These are phyloP conservation scores for Bhutanitis thaidina DNA, from an alignment of 2,888 invertebrate species.

Conservation along the genomic window DNA sequence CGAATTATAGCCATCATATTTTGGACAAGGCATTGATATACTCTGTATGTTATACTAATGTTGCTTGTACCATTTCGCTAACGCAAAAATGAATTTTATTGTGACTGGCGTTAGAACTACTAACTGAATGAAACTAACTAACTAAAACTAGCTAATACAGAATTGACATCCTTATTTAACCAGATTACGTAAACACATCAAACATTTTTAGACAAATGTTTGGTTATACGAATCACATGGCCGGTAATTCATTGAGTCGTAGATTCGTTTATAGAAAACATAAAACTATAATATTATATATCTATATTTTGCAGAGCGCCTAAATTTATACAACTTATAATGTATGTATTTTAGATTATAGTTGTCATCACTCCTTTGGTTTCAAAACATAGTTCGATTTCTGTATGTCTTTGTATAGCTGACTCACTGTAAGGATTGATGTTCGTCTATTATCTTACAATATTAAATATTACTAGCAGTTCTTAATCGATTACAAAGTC, in stretches of 20 bases:
- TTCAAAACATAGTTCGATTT: neutral
- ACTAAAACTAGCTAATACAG: neutral
- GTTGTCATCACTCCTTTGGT: neutral
- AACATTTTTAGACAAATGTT: slow-evolving; percentile 12
- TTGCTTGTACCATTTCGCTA: neutral
- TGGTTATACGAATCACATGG: neutral
- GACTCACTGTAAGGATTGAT: too few species aligned
- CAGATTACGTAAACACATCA: slow-evolving; percentile 2
- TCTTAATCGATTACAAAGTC: too few species aligned
- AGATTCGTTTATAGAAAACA: neutral
- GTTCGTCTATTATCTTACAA: too few species aligned
- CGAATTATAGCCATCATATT: neutral
- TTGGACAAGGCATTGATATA: neutral
- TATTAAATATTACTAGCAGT: too few species aligned
- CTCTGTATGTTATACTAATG: neutral
- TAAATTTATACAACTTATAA: too few species aligned
- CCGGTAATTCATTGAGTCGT: slow-evolving; percentile 1
- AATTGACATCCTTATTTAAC: slow-evolving; percentile 11
- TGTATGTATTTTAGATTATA: too few species aligned
- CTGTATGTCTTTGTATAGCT: neutral
- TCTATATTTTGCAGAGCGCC: neutral
- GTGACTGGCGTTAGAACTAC: neutral
- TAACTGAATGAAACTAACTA: neutral
- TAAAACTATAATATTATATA: neutral
- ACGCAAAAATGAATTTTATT: slow-evolving; percentile 1